Evolutionary conservation across 2,888 invertebrate species (phyloP).

Genomic region (Eupithecia insigniata): DNA sequence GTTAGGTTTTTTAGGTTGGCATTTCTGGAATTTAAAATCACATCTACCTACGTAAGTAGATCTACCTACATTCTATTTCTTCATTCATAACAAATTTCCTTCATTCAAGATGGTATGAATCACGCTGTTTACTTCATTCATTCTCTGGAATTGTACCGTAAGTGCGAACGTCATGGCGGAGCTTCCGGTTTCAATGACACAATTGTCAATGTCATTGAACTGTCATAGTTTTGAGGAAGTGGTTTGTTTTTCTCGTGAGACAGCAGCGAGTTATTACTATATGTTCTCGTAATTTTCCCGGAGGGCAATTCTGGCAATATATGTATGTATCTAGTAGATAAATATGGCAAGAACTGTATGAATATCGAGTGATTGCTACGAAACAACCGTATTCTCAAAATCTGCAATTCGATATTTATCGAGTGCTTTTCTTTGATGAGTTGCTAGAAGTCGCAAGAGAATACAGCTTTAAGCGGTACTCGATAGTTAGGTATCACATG

Average conservation of each 20-base stretch:
- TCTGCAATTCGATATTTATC: too few relatives aligned
- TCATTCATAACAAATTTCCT: conserved; percentile 25
- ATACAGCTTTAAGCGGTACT: too few relatives aligned
- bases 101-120: conserved; percentile 40
- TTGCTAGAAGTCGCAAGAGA: too few relatives aligned
- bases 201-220: conserved; percentile 13
- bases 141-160: conserved; percentile 33
- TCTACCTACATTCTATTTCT: conserved; percentile 17
- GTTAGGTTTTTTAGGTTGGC: neutral
- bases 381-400: too few relatives aligned
- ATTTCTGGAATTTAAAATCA: neutral
- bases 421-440: too few relatives aligned
- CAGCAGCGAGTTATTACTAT: too few relatives aligned
- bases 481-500: too few relatives aligned
- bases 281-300: neutral
- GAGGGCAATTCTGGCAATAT: too few relatives aligned
- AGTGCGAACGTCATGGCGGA: conserved; percentile 22
- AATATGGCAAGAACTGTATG: too few relatives aligned
- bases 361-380: too few relatives aligned
- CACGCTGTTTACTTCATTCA: conserved; percentile 45
- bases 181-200: conserved; percentile 26
- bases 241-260: conserved; percentile 6
- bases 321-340: too few relatives aligned
- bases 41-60: neutral
- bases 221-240: conserved; percentile 5